These are phyloP conservation scores for Siderastrea radians DNA, from an alignment of 92 coral and sea anemone genomes.

Conservation along the genomic window DNA sequence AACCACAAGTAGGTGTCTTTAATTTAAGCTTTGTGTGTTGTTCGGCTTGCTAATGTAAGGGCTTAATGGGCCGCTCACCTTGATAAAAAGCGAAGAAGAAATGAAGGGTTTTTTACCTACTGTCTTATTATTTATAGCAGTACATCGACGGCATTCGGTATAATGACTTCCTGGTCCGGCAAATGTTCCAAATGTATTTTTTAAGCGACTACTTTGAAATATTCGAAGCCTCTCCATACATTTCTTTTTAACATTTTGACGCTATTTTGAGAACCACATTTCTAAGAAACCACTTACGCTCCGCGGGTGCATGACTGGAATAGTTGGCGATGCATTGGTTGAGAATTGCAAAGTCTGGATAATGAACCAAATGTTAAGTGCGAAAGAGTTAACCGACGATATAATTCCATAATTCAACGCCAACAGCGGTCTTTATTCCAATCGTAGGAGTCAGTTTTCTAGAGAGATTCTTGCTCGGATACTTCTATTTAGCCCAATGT, in stretches of 20 bases:
- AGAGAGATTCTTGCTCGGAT: no score
- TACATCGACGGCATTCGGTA: background rate
- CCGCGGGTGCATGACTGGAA: no score
- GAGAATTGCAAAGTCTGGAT: no score
- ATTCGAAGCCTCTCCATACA: slow-evolving; percentile 21
- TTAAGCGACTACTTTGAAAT: background rate
- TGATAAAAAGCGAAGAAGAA: slow-evolving; percentile 17
- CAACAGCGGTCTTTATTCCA: no score
- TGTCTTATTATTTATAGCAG: slow-evolving; percentile 21
- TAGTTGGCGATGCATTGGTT: no score
- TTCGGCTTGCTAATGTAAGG: background rate
- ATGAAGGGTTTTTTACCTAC: slow-evolving; percentile 8
- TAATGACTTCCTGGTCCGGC: slow-evolving; percentile 8
- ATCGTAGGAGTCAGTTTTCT: no score
- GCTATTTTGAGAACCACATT: slow-evolving; percentile 22
- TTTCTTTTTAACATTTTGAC: slow-evolving; percentile 19
- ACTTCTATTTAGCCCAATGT: no score
- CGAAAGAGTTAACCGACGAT: no score
- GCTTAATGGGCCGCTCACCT: slow-evolving; percentile 19
- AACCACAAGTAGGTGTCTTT: no score
- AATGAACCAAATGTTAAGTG: no score
- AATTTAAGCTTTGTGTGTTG: background rate
- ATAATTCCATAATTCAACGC: no score
- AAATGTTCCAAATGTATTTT: slow-evolving; percentile 3
- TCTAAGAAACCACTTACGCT: no score